phyloP scores from a whole-genome alignment of 1,140 invertebrate species.

The Drosophila azteca region DNA sequence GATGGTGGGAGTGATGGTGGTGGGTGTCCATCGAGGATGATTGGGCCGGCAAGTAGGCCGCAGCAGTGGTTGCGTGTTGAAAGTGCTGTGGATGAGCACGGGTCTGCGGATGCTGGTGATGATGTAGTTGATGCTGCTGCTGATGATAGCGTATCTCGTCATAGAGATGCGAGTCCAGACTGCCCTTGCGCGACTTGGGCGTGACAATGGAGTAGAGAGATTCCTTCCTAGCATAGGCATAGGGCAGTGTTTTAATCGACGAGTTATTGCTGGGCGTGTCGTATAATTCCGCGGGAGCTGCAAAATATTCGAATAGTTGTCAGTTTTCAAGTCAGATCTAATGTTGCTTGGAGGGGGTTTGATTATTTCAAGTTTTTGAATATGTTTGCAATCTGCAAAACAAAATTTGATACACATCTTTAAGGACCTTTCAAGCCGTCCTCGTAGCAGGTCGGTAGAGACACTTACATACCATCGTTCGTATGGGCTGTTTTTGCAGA shows the following conservation, averaged over 20 bases:
- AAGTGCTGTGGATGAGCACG: constrained; percentile 18
- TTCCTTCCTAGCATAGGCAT: constrained; percentile 77
- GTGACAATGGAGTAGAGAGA: constrained; percentile 76
- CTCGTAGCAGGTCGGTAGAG: constrained; percentile 25
- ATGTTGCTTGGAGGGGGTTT: neutral
- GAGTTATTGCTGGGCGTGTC: constrained; percentile 79
- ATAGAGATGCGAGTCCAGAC: constrained; percentile 77
- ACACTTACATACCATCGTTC: constrained; percentile 83
- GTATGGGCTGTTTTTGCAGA: constrained; percentile 37
- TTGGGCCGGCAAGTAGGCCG: constrained; percentile 51
- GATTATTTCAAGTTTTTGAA: too few species aligned
- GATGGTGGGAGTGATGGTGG: constrained; percentile 28
- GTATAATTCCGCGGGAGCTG: constrained; percentile 73
- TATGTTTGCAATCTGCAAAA: too few species aligned
- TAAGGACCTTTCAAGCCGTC: neutral
- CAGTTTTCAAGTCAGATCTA: too few species aligned
- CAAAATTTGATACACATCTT: constrained; percentile 19
- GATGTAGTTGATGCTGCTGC: constrained; percentile 50
- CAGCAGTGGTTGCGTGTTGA: constrained; percentile 60
- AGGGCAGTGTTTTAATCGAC: constrained; percentile 69
- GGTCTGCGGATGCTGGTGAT: constrained; percentile 27
- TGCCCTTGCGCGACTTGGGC: constrained; percentile 78
- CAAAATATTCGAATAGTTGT: neutral
- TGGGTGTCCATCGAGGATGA: constrained; percentile 17
- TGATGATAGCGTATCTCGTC: constrained; percentile 82